Conservation (phyloP, 2,113 vertebrate genomes). For the Dipodomys ordii region DNA sequence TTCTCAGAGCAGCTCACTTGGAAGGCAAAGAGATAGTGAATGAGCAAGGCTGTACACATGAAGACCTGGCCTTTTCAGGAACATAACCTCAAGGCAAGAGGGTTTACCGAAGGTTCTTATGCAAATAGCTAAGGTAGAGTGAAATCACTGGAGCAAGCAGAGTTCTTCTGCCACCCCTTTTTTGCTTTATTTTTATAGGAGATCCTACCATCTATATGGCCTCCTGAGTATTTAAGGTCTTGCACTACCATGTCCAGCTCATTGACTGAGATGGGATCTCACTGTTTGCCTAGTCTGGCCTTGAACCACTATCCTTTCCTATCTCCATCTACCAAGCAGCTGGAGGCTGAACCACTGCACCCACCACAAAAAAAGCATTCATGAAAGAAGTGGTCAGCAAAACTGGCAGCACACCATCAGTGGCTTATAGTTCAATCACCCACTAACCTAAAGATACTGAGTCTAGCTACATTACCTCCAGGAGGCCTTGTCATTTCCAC, state of each 20-base stretch:
- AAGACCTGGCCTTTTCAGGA: constrained; percentile 13
- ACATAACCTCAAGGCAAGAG: not conserved
- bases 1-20: not conserved
- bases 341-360: no score
- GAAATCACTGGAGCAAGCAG: not conserved
- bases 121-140: constrained; percentile 22
- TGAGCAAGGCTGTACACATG: not conserved
- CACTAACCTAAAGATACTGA: not conserved
- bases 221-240: no score
- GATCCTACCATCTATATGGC: no score
- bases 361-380: not conserved
- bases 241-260: no score
- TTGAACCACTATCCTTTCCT: no score
- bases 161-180: not conserved
- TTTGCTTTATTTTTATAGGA: no score
- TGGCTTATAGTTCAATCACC: not conserved
- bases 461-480: not conserved
- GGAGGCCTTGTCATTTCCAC: not conserved
- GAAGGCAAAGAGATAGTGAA: not conserved
- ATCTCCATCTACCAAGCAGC: no score
- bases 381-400: not conserved
- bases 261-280: no score
- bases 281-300: no score
- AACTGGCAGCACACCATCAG: not conserved
- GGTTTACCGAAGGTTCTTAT: not conserved